These are phyloP conservation scores for Regulus satrapa DNA, from an alignment of 2,113 vertebrate genomes.

Conservation along the genomic window DNA sequence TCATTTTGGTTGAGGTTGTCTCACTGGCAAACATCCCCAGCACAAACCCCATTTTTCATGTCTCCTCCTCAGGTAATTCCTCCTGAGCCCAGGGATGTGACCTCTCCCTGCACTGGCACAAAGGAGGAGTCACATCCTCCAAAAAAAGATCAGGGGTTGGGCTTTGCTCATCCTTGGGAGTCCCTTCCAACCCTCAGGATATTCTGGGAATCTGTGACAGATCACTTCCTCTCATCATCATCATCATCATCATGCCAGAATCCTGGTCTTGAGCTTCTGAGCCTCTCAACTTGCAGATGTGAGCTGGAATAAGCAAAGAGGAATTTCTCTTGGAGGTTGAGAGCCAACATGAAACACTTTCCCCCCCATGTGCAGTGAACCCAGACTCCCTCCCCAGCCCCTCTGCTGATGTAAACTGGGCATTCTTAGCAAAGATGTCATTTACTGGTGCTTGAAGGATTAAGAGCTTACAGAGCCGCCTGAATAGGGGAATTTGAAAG, in stretches of 20 bases:
- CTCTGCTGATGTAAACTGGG: background rate
- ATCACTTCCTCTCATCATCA: background rate
- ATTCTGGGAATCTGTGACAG: background rate
- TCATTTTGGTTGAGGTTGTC: background rate
- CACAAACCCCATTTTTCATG: background rate
- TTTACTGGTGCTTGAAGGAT: slow-evolving; percentile 21
- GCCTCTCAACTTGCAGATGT: background rate
- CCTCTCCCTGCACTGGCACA: background rate
- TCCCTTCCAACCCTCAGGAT: background rate
- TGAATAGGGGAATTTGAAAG: slow-evolving; percentile 23
- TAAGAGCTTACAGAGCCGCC: slow-evolving; percentile 28
- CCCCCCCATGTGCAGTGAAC: background rate
- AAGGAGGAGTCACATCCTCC: background rate
- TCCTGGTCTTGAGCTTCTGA: background rate
- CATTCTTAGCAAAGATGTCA: background rate
- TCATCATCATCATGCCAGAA: background rate
- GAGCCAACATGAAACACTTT: background rate
- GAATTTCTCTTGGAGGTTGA: background rate
- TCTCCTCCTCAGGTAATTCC: background rate
- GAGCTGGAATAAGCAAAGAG: background rate
- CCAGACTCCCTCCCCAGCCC: background rate
- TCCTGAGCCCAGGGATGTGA: background rate
- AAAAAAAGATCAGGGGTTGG: background rate
- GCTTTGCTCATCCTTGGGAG: background rate
- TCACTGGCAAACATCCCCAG: background rate